These are phyloP conservation scores for Tuta absoluta DNA, from an alignment of 2,888 invertebrate species.

Conservation along the genomic window DNA sequence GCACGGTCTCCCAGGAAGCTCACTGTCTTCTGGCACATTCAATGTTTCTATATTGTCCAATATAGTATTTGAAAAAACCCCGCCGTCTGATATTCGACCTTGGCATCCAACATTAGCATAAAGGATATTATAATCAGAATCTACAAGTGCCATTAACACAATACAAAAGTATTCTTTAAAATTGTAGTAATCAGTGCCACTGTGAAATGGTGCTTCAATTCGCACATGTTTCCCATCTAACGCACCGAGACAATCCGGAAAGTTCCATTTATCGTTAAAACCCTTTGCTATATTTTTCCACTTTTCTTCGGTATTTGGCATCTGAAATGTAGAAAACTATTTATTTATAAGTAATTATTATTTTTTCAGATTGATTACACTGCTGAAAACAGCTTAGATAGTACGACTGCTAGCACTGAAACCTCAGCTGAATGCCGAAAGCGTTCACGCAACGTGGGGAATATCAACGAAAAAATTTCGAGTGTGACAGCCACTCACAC, in stretches of 20 bases:
- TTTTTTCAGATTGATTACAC: too few species aligned
- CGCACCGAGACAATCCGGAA: slow-evolving; percentile 30
- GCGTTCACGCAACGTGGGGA: too few species aligned
- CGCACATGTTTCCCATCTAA: slow-evolving; percentile 36
- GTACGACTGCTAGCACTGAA: too few species aligned
- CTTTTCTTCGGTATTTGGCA: too few species aligned
- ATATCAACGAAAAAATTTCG: too few species aligned
- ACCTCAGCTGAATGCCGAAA: too few species aligned
- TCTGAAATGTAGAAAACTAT: too few species aligned
- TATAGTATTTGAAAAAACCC: too few species aligned
- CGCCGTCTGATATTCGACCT: slow-evolving; percentile 34
- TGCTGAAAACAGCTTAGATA: too few species aligned
- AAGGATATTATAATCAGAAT: slow-evolving; percentile 35
- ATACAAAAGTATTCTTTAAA: slow-evolving; percentile 31
- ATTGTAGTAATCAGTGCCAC: slow-evolving; percentile 30
- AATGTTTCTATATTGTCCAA: slow-evolving; percentile 34
- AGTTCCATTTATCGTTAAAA: slow-evolving; percentile 31
- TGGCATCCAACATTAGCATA: slow-evolving; percentile 33
- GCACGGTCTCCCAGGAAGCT: slow-evolving; percentile 26
- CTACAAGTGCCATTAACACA: slow-evolving; percentile 35
- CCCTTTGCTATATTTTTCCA: slow-evolving; percentile 4
- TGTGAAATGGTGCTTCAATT: slow-evolving; percentile 32
- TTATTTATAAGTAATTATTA: too few species aligned
- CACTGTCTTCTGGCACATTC: slow-evolving; percentile 34
- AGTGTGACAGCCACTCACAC: too few species aligned